These are phyloP conservation scores for Xiphophorus couchianus DNA, from an alignment of 2,113 vertebrate genomes.

Conservation along the genomic window DNA sequence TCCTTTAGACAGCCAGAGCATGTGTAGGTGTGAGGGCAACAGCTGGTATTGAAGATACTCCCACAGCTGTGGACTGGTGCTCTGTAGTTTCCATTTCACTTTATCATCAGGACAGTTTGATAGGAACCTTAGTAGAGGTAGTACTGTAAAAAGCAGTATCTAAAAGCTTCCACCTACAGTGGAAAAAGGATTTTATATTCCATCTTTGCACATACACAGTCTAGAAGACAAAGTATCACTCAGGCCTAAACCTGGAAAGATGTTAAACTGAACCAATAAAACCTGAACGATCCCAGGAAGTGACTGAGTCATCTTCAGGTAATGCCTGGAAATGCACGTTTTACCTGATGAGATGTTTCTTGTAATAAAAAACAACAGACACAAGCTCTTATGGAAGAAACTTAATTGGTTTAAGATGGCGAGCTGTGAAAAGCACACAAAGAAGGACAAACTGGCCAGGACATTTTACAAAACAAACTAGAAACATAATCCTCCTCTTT, in stretches of 20 bases:
- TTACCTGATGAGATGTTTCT: constrained; percentile 36
- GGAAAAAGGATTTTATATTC: too few relatives aligned
- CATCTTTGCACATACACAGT: too few relatives aligned
- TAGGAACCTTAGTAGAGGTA: background rate
- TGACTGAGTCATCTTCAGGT: constrained; percentile 14
- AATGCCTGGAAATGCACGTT: constrained; percentile 29
- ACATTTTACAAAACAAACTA: constrained; percentile 18
- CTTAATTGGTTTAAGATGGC: constrained; percentile 26
- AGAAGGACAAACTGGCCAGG: constrained; percentile 22
- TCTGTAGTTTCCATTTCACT: background rate
- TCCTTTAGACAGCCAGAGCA: too few relatives aligned
- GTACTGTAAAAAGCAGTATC: background rate
- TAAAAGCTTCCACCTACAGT: background rate
- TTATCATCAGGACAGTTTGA: background rate
- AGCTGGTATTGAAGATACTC: background rate
- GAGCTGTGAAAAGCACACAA: constrained; percentile 26
- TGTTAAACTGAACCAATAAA: constrained; percentile 44
- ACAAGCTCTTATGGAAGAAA: background rate
- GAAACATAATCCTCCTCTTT: constrained; percentile 34
- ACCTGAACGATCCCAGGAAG: constrained; percentile 9
- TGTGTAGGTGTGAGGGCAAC: background rate
- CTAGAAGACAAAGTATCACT: constrained; percentile 6
- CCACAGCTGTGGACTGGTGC: background rate
- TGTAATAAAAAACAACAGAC: constrained; percentile 6
- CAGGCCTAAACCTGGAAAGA: constrained; percentile 29